Percentiles rank a stretch among this genome's conserved stretches.
phyloP scores from a whole-genome alignment of 2,113 vertebrate genomes.

The Chaenocephalus aceratus region DNA sequence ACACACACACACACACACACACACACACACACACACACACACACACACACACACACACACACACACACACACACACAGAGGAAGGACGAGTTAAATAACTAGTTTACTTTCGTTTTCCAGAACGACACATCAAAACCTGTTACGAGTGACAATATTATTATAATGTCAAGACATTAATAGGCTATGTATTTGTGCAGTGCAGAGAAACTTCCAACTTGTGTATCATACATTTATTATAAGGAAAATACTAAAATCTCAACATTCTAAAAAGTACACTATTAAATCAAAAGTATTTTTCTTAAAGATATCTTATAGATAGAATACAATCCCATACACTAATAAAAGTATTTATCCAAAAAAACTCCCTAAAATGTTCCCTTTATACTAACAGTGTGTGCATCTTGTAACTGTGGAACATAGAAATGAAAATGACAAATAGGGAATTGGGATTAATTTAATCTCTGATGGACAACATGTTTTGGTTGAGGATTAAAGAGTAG shows the following conservation, averaged over 20 bases:
- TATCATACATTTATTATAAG: neutral
- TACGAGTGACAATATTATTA: no score
- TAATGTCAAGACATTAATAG: no score
- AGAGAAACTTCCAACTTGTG: neutral
- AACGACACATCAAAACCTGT: neutral
- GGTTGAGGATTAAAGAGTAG: slow-evolving; percentile 57
- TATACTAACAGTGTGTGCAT: neutral
- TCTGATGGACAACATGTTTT: slow-evolving; percentile 56
- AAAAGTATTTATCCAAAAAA: no score
- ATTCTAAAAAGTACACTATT: neutral
- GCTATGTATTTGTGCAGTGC: neutral
- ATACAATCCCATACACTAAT: no score
- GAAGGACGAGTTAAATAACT: neutral
- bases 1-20: neutral
- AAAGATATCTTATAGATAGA: no score
- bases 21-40: no score
- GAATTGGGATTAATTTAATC: slow-evolving; percentile 72
- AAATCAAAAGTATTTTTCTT: no score
- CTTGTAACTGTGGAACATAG: slow-evolving; percentile 1
- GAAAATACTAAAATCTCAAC: neutral
- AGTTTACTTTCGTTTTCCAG: slow-evolving; percentile 46
- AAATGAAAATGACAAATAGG: slow-evolving; percentile 33
- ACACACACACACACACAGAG: neutral
- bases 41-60: neutral
- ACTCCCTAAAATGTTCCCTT: neutral